Evolutionary conservation across 2,113 vertebrate genomes (phyloP), one percentile per base, ranked within the genome.

Genomic region (Lophotis ruficrista): DNA sequence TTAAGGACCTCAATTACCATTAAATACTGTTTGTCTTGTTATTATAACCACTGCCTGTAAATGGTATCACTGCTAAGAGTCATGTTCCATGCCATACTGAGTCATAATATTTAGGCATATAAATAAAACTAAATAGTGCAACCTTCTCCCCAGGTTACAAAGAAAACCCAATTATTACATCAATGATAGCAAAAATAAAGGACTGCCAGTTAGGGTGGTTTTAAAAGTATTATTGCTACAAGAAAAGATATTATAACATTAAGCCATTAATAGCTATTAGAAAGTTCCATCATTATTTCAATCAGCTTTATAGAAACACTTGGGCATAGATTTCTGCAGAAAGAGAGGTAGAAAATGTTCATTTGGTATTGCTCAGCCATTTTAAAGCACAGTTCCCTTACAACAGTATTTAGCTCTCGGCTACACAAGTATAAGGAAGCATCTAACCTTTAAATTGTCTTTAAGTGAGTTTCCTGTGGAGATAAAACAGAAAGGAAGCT

Each of bases 91-190:
- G 75, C 21, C 57, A 76, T 53, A 65, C 13, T 69, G 30, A 87
- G 50, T 82, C 81, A 92, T 56, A 97, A 90, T 83, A 95, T 89
- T 95, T 89, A 83, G 30, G 16, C 73, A 12, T 48, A 93, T 86
- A 83, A 94, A 93, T 84, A 87, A 79, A 94, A 89, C 4, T 78
- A 77, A 86, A 47, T 38, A 66, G 19, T 54, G 28, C 50, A 80
- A 70, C 28, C 12, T 76, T 83, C 9, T 91, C 72, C 28, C 22
- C 56, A 66, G 47, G 41, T 89, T 90, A 94, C 51, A 70, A 87
- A 83, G 31, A 83, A 87, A 87, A 27, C 18, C 73, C 21, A 79
- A 58, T 79, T 94, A 83, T 75, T 79, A n/a, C 50, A 54, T 73
- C 51, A 89, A 28, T 53, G 53, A 53, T 37, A 94, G 18, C 38